phyloP scores from a whole-genome alignment of 2,797 vertebrate species.

The Leptodactylus fallax region DNA sequence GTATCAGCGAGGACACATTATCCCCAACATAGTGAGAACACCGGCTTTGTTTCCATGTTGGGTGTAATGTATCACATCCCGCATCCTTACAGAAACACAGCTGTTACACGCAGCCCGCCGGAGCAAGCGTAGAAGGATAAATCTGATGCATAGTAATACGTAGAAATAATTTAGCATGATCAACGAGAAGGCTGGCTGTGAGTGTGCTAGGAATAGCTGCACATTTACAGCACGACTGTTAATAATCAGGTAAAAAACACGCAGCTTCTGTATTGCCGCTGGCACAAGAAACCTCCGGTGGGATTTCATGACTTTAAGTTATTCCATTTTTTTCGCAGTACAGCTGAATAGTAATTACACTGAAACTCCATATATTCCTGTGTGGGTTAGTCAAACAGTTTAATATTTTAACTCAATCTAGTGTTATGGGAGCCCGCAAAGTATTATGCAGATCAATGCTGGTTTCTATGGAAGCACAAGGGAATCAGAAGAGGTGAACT shows the following conservation, averaged over 20 bases:
- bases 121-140: neutral
- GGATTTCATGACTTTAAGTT: conserved; percentile 59
- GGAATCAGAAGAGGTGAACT: conserved; percentile 12
- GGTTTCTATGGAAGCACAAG: conserved; percentile 47
- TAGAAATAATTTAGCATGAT: conserved; percentile 53
- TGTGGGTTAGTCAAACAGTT: conserved; percentile 55
- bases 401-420: conserved; percentile 49
- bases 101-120: neutral
- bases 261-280: conserved; percentile 50
- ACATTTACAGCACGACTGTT: conserved; percentile 46
- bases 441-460: conserved; percentile 48
- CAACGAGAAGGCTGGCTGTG: conserved; percentile 28
- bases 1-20: neutral
- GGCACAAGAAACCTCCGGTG: conserved; percentile 49
- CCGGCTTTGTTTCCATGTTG: conserved; percentile 3
- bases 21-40: neutral
- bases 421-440: conserved; percentile 25
- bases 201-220: conserved; percentile 32
- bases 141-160: conserved; percentile 33
- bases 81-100: neutral
- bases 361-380: conserved; percentile 55
- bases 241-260: conserved; percentile 54
- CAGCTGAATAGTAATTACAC: conserved; percentile 59
- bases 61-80: neutral
- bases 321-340: conserved; percentile 55